Conservation (phyloP, 2,113 vertebrate species). For the Egretta garzetta region DNA sequence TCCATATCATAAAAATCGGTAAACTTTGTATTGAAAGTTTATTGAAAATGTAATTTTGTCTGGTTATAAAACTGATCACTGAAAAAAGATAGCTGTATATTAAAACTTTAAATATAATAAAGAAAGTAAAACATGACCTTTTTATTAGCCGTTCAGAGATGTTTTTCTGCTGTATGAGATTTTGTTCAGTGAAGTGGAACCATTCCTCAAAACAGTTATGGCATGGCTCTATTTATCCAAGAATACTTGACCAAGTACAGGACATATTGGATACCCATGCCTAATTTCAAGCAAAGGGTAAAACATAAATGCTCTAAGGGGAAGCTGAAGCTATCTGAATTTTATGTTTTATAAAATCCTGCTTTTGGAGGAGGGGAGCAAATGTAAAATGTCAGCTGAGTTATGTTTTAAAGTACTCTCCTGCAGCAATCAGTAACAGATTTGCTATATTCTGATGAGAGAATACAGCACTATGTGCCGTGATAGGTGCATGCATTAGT, state of each 20-base stretch:
- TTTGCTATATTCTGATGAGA: background rate
- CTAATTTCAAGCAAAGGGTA: background rate
- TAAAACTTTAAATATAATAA: background rate
- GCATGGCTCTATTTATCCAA: background rate
- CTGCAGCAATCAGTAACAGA: background rate
- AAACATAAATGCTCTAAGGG: background rate
- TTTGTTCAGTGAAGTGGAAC: background rate
- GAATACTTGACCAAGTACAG: background rate
- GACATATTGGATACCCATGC: background rate
- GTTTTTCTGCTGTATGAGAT: background rate
- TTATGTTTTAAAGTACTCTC: background rate
- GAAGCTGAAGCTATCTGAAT: background rate
- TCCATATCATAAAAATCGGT: background rate
- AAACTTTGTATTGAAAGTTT: background rate
- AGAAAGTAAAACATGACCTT: background rate
- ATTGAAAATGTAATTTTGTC: constrained; percentile 1
- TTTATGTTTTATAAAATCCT: background rate
- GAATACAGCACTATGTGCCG: background rate
- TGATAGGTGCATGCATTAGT: background rate
- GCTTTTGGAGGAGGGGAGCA: accelerated
- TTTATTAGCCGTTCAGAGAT: background rate
- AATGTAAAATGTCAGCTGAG: background rate
- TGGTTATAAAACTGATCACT: background rate
- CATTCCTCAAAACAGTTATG: background rate
- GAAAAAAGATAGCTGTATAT: background rate